These are phyloP conservation scores for Perca flavescens DNA, from an alignment of 2,113 vertebrate species.

Conservation along the genomic window DNA sequence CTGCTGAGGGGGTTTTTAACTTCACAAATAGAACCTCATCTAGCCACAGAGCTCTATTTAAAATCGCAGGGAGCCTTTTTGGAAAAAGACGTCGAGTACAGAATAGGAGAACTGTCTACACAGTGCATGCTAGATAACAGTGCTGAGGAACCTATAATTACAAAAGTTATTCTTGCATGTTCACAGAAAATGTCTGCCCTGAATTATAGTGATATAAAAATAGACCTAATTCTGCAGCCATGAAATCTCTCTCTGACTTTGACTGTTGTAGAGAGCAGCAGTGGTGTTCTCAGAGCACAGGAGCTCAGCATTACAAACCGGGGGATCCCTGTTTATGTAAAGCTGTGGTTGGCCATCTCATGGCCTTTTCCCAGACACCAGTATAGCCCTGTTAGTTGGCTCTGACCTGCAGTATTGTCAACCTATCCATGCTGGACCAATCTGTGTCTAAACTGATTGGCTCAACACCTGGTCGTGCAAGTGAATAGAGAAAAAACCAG, in stretches of 20 bases:
- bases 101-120: background rate
- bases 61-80: constrained; percentile 2
- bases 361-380: background rate
- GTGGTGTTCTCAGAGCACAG: background rate
- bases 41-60: background rate
- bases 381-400: constrained; percentile 1
- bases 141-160: constrained; percentile 17
- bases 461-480: background rate
- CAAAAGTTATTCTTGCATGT: constrained; percentile 12
- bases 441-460: background rate
- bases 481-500: background rate
- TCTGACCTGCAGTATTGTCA: background rate
- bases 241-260: background rate
- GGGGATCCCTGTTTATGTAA: background rate
- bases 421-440: background rate
- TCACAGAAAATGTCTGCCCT: background rate
- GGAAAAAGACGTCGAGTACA: background rate
- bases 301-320: constrained; percentile 12
- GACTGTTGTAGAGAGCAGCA: background rate
- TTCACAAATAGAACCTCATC: background rate
- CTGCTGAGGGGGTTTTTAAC: background rate
- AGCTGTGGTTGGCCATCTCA: background rate
- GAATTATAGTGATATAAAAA: constrained; percentile 5
- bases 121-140: background rate
- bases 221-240: background rate